These are phyloP conservation scores for Streptopelia turtur DNA, from an alignment of 2,797 vertebrate species.

Conservation along the genomic window DNA sequence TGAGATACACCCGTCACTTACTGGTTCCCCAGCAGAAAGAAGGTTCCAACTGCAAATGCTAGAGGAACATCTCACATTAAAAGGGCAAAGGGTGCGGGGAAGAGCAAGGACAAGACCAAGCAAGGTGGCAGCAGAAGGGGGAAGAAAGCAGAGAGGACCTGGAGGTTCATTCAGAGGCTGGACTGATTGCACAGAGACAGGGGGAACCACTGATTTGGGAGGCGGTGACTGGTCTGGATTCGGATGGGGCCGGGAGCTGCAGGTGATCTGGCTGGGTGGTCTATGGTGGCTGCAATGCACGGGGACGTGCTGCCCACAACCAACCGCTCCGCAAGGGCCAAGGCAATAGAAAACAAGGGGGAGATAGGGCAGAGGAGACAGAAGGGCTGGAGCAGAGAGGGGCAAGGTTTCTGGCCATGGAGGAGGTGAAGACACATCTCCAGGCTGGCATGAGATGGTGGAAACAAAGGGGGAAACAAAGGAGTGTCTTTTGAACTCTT, in stretches of 20 bases:
- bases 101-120: not conserved
- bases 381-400: not conserved
- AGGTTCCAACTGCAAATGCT: not conserved
- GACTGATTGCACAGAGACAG: not conserved
- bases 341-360: not conserved
- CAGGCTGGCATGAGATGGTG: not conserved
- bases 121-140: not conserved
- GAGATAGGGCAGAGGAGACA: not conserved
- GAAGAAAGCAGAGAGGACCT: not conserved
- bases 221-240: not conserved
- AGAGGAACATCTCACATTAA: not conserved
- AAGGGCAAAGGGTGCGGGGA: not conserved
- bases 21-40: not conserved
- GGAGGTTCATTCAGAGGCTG: not conserved
- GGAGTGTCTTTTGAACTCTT: not conserved
- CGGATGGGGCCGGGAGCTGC: not conserved
- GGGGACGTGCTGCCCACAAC: not conserved
- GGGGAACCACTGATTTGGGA: not conserved
- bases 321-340: not conserved
- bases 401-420: not conserved
- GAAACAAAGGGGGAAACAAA: not conserved
- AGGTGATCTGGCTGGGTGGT: not conserved
- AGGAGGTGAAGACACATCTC: not conserved
- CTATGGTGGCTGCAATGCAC: rapidly evolving
- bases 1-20: not conserved